These are phyloP conservation scores for Lamellibrachia luymesi DNA, from an alignment of 1,140 invertebrate genomes.

Conservation along the genomic window DNA sequence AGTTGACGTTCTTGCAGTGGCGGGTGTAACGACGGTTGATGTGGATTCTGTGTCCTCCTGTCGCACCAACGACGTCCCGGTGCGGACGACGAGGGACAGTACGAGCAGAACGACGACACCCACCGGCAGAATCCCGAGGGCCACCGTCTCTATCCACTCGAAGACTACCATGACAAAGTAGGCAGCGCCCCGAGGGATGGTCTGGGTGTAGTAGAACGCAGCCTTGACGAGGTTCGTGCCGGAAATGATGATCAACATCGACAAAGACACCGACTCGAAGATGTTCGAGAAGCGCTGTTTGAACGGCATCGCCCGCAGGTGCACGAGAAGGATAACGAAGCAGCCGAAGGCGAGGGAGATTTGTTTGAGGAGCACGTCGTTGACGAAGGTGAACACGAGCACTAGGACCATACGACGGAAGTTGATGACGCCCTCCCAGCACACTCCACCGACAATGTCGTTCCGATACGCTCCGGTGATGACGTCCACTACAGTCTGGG, in stretches of 20 bases:
- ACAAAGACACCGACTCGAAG: background rate
- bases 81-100: background rate
- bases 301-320: background rate
- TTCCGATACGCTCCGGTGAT: background rate
- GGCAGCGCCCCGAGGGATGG: background rate
- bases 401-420: background rate
- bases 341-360: background rate
- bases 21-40: background rate
- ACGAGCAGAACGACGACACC: background rate
- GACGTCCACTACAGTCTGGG: background rate
- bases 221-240: background rate
- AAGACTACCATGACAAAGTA: conserved; percentile 2
- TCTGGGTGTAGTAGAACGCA: background rate
- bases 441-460: conserved; percentile 10
- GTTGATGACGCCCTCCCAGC: conserved; percentile 13
- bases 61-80: background rate
- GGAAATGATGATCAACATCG: background rate
- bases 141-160: conserved; percentile 3
- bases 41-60: background rate
- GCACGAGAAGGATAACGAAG: background rate
- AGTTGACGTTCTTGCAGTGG: background rate
- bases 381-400: background rate
- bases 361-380: conserved; percentile 8
- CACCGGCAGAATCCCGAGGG: background rate
- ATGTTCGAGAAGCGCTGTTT: background rate